phyloP scores from a whole-genome alignment of 2,113 vertebrate genomes.

The Phainopepla nitens region DNA sequence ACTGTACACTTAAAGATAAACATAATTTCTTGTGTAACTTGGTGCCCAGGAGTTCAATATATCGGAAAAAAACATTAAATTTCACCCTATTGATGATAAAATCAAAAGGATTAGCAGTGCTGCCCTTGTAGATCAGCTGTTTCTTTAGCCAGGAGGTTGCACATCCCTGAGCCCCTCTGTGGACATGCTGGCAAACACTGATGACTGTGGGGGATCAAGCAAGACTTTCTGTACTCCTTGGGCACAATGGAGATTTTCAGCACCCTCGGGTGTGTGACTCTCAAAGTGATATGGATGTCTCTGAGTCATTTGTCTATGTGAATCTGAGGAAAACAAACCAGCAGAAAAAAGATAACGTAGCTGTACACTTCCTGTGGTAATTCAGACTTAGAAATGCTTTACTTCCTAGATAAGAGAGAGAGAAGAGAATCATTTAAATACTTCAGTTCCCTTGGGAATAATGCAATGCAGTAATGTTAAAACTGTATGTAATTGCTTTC shows the following conservation, averaged over 20 bases:
- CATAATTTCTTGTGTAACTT: neutral
- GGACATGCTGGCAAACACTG: neutral
- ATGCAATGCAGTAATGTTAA: slow-evolving; percentile 13
- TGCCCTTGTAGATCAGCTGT: neutral
- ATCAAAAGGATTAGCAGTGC: neutral
- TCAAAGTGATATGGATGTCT: neutral
- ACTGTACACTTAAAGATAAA: neutral
- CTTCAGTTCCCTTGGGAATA: neutral
- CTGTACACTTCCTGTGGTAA: neutral
- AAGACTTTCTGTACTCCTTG: neutral
- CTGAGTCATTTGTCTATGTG: neutral
- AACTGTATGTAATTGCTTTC: slow-evolving; percentile 35
- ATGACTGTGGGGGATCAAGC: neutral
- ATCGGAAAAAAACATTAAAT: neutral
- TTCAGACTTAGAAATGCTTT: neutral
- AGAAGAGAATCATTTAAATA: neutral
- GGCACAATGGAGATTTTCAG: neutral
- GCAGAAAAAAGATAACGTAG: neutral
- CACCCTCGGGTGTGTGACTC: neutral
- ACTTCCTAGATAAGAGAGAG: neutral
- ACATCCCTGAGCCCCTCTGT: rapidly evolving
- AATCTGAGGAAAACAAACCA: neutral
- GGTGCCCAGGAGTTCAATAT: neutral
- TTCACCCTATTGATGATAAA: neutral
- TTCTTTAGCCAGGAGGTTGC: neutral